Conservation (phyloP, 1,140 invertebrate species). For the Pogonomyrmex barbatus region DNA sequence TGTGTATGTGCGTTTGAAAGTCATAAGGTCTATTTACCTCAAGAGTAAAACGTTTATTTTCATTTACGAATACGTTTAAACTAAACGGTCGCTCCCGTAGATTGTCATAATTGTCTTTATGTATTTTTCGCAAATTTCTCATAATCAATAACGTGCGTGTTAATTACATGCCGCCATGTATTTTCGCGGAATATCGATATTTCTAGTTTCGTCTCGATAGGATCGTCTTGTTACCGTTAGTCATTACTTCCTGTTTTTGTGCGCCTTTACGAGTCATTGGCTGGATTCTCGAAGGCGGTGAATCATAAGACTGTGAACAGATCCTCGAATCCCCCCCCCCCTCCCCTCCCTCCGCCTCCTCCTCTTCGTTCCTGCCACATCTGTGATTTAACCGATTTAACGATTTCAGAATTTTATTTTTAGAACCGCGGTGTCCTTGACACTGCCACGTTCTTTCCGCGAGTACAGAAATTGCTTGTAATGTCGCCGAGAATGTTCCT, state of each 20-base stretch:
- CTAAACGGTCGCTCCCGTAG: background rate
- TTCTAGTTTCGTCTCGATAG: conserved; percentile 43
- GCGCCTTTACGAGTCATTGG: background rate
- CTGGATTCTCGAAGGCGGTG: conserved; percentile 36
- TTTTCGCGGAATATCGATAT: background rate
- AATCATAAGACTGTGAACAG: conserved; percentile 67
- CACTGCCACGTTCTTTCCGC: background rate
- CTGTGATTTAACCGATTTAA: background rate
- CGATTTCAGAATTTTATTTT: background rate
- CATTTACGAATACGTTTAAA: background rate
- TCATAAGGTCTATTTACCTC: background rate
- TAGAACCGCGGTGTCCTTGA: conserved; percentile 6
- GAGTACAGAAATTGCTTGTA: background rate
- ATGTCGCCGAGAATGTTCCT: background rate
- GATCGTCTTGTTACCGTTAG: conserved; percentile 55
- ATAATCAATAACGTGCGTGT: background rate
- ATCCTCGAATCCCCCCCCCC: conserved; percentile 37
- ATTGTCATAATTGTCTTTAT: background rate
- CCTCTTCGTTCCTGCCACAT: background rate
- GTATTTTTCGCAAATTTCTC: background rate
- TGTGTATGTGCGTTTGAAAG: background rate
- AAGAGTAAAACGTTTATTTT: background rate
- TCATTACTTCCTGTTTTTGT: conserved; percentile 66
- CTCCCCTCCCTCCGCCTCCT: background rate
- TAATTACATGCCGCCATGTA: conserved; percentile 4